phyloP scores from a whole-genome alignment of 2,113 vertebrate genomes.

The Abramis brama region DNA sequence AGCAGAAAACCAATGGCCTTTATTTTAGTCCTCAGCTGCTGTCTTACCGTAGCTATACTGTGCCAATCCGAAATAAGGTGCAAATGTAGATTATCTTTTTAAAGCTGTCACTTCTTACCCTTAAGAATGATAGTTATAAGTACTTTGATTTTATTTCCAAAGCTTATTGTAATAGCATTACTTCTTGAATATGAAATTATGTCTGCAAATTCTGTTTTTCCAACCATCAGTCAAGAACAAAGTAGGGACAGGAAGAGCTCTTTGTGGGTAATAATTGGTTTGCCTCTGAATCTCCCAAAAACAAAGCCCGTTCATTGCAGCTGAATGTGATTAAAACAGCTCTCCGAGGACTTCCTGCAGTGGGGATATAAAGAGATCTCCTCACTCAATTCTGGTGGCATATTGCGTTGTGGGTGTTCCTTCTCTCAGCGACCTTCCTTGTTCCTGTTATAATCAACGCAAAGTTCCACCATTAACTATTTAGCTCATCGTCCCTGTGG shows the following conservation, averaged over 20 bases:
- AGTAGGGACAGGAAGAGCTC: slow-evolving; percentile 16
- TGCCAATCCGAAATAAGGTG: neutral
- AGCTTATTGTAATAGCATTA: slow-evolving; percentile 35
- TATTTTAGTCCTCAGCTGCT: neutral
- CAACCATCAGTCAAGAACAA: slow-evolving; percentile 44
- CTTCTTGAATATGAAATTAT: slow-evolving; percentile 36
- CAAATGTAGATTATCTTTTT: neutral
- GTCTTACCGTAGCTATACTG: neutral
- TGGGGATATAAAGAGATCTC: slow-evolving; percentile 41
- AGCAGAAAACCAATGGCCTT: neutral
- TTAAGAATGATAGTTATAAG: slow-evolving; percentile 42
- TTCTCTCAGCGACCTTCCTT: neutral
- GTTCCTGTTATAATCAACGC: neutral
- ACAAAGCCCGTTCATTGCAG: slow-evolving; percentile 33
- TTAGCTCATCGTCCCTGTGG: slow-evolving; percentile 40
- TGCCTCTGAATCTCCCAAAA: slow-evolving; percentile 26
- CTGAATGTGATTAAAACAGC: slow-evolving; percentile 35
- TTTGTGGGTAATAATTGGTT: slow-evolving; percentile 44
- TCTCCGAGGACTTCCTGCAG: slow-evolving; percentile 29
- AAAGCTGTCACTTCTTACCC: slow-evolving; percentile 24
- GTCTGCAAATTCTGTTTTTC: slow-evolving; percentile 37
- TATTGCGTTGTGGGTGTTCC: slow-evolving; percentile 23
- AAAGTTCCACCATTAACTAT: slow-evolving; percentile 34
- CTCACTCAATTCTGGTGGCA: slow-evolving; percentile 33
- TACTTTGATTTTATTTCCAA: slow-evolving; percentile 42